Percentiles rank a stretch among this genome's conserved stretches.
Conservation (phyloP, 2,797 vertebrate species). For the Acanthiza pusilla region DNA sequence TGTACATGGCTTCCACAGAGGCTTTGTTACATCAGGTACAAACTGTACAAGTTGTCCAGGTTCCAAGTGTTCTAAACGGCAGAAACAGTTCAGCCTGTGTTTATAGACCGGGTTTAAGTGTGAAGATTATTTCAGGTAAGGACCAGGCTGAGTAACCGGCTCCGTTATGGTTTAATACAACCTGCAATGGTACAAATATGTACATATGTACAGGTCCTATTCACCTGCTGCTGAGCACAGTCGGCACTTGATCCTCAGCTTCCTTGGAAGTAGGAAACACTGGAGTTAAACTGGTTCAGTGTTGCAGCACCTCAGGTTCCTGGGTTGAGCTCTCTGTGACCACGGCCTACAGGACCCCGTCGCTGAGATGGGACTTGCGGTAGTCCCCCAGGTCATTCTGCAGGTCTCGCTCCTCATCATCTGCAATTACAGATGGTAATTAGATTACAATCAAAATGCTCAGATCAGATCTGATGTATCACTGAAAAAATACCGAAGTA, state of each 20-base stretch:
- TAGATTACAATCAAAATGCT: background rate
- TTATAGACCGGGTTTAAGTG: slow-evolving; percentile 45
- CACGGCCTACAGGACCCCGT: slow-evolving; percentile 39
- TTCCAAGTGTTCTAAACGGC: slow-evolving; percentile 45
- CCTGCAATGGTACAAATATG: slow-evolving; percentile 67
- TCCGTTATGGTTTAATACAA: slow-evolving; percentile 61
- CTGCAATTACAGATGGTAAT: slow-evolving; percentile 62
- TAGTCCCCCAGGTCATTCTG: slow-evolving; percentile 90
- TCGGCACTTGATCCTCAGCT: background rate
- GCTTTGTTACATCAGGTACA: slow-evolving; percentile 51
- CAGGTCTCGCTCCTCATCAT: slow-evolving; percentile 93
- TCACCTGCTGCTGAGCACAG: background rate
- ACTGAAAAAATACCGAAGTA: background rate
- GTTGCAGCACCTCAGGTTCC: slow-evolving; percentile 23
- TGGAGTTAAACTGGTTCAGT: slow-evolving; percentile 8
- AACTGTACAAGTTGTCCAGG: slow-evolving; percentile 65
- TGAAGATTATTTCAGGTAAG: slow-evolving; percentile 40
- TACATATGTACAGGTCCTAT: slow-evolving; percentile 57
- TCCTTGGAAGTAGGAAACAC: slow-evolving; percentile 12
- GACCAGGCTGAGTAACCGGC: slow-evolving; percentile 39
- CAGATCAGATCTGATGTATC: background rate
- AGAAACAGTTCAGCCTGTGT: slow-evolving; percentile 52
- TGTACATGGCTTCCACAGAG: slow-evolving; percentile 24
- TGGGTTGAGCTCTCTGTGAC: background rate
- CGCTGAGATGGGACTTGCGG: slow-evolving; percentile 86